These are phyloP conservation scores for Eumerus sabulonum DNA, from an alignment of 2,888 invertebrate species.

Conservation along the genomic window DNA sequence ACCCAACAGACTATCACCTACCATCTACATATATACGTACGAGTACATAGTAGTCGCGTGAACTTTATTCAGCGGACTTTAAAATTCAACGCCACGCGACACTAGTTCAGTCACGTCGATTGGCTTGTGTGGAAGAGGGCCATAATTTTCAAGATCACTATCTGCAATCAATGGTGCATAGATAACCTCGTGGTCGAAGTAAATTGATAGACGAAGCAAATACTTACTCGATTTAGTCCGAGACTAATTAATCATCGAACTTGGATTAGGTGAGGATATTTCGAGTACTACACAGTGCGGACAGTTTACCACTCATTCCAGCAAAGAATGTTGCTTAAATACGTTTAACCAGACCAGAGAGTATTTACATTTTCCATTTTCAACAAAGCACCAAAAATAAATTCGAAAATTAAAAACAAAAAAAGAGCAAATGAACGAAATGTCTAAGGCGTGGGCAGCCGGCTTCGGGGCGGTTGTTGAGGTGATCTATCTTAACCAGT, in stretches of 20 bases:
- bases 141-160: slow-evolving; percentile 27
- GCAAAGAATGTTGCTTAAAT: slow-evolving; percentile 10
- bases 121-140: no score
- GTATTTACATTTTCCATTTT: slow-evolving; percentile 40
- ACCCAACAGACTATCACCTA: slow-evolving; percentile 26
- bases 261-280: no score
- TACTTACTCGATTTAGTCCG: background rate
- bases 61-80: no score
- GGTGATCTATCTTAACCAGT: background rate
- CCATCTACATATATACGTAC: no score
- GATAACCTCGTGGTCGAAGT: slow-evolving; percentile 2
- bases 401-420: background rate
- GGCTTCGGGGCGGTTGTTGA: no score
- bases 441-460: background rate
- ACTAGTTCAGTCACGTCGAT: no score
- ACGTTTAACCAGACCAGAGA: slow-evolving; percentile 11
- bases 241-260: no score
- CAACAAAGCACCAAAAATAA: slow-evolving; percentile 33
- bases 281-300: no score
- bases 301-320: background rate
- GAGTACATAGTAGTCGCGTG: no score
- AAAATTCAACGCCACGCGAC: no score
- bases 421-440: no score
- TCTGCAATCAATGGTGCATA: no score
- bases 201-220: slow-evolving; percentile 15